Evolutionary conservation across 2,888 invertebrate genomes (phyloP).

Genomic region (Nomada fucata): DNA sequence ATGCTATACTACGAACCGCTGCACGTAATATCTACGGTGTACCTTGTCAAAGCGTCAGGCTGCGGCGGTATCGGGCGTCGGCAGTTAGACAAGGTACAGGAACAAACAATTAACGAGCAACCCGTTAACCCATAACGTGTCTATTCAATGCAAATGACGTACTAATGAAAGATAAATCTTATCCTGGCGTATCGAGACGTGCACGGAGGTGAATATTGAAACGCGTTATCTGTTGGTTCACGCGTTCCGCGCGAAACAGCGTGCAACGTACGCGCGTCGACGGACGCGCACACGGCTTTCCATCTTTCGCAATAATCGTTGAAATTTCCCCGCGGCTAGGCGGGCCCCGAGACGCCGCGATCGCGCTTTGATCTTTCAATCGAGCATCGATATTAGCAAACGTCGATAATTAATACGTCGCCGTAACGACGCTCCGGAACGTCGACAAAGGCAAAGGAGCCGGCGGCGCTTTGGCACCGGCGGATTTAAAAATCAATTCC

Average conservation of each 20-base stretch:
- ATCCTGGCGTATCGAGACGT: constrained; percentile 56
- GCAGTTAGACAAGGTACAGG: constrained; percentile 65
- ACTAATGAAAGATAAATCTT: constrained; percentile 81
- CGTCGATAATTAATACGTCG: not conserved
- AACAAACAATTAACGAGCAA: constrained; percentile 80
- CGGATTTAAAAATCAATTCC: constrained; percentile 53
- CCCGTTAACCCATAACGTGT: constrained; percentile 75
- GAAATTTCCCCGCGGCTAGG: not conserved
- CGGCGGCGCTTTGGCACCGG: not conserved
- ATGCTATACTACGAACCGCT: constrained; percentile 52
- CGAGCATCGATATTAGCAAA: not conserved
- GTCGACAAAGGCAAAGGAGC: constrained; percentile 1
- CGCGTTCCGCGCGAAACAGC: constrained; percentile 39
- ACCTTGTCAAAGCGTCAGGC: constrained; percentile 74
- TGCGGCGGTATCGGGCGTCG: constrained; percentile 51
- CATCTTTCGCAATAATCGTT: not conserved
- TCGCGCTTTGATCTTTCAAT: not conserved
- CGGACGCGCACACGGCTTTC: not conserved
- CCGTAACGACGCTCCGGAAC: not conserved
- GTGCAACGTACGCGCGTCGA: too few relatives aligned
- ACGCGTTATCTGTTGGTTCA: constrained; percentile 27
- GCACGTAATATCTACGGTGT: constrained; percentile 70
- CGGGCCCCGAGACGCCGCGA: too few relatives aligned
- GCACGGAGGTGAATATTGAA: constrained; percentile 45
- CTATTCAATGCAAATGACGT: constrained; percentile 78